Base-by-base conservation (phyloP, 2,113 vertebrate genomes). In the Cyanocitta stelleri region DNA sequence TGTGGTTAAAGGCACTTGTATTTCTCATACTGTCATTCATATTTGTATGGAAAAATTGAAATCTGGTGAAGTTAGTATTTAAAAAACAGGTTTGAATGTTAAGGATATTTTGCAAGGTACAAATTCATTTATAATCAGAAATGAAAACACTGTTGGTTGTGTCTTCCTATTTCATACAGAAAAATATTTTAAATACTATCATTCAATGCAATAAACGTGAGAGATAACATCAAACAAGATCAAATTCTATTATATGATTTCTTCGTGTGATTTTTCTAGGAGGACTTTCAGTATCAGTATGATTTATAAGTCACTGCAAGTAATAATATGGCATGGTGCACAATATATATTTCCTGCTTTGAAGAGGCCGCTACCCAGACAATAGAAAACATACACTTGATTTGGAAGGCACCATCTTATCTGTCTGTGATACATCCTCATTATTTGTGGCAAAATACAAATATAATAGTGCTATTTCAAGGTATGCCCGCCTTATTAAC, bases 381-480 rank as follows among this genome's bases (percentile, higher is more conserved):
- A 37, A 92, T 4, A 78, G 66, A 77, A 68, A 73, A 95, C 79
- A 80, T 95, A 97, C 95, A 1, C 56, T 87, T 59, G 72, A 54
- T 87, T 84, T 89, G 69, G 92, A 97, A 90, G 69, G 23, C 64
- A 44, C 64, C 82, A 74, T 91, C 88, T 95, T 61, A 67, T 85
- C 18, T 64, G 74, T 22, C 43, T 52, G 26, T 87, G 96, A 93
- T 68, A 21, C 7, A 55, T 85, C 94, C 39, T 76, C 91, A 61
- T 68, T 94, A 55, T 80, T 72, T 84, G 55, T 89, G 16, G 80
- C 92, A 87, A 96, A 75, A 92, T 97, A 87, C 73, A 99, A 96
- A 95, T 97, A 98, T 11, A 98, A 73, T 20, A 98, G 66, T 39
- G 98, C 98, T 90, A 99, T 97, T 96, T 99, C 98, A 91, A 99